Conservation (phyloP, 2,113 vertebrate genomes). For the Cairina moschata region DNA sequence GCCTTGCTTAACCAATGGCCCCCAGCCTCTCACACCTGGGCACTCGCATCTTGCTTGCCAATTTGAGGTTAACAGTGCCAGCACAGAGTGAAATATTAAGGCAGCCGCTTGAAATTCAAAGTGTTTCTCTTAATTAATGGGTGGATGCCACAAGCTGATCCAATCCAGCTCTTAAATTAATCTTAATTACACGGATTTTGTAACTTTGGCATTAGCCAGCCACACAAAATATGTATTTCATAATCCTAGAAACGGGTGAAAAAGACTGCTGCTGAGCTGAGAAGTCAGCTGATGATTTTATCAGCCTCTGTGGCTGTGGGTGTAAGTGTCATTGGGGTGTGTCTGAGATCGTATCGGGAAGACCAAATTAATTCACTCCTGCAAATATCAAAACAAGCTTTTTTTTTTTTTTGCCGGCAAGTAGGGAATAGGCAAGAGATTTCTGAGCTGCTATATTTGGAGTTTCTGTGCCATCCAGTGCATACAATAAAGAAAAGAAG, state of each 20-base stretch:
- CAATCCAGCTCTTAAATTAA: slow-evolving; percentile 82
- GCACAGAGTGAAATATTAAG: slow-evolving; percentile 73
- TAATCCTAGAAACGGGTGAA: slow-evolving; percentile 75
- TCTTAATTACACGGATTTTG: slow-evolving; percentile 84
- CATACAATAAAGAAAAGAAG: not conserved
- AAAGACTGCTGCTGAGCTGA: slow-evolving; percentile 64
- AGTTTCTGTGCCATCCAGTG: slow-evolving; percentile 1
- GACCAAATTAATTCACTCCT: slow-evolving; percentile 76
- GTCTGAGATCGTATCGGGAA: slow-evolving; percentile 67
- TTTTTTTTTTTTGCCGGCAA: slow-evolving; percentile 53
- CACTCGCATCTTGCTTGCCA: slow-evolving; percentile 56
- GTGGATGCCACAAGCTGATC: slow-evolving; percentile 79
- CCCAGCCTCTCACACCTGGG: slow-evolving; percentile 59
- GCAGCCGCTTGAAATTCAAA: slow-evolving; percentile 74
- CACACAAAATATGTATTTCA: slow-evolving; percentile 75
- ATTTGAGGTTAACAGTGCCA: slow-evolving; percentile 67
- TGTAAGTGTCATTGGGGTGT: slow-evolving; percentile 75
- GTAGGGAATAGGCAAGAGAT: slow-evolving; percentile 43
- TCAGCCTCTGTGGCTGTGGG: slow-evolving; percentile 66
- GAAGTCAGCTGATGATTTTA: slow-evolving; percentile 77
- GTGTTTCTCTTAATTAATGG: slow-evolving; percentile 84
- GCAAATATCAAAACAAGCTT: slow-evolving; percentile 71
- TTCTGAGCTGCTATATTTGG: slow-evolving; percentile 45
- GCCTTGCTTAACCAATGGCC: not conserved
- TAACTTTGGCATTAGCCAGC: slow-evolving; percentile 79